Percentiles rank a stretch among this genome's conserved stretches.
These are phyloP conservation scores for Thunnus thynnus DNA, from an alignment of 2,113 vertebrate species.

Conservation along the genomic window DNA sequence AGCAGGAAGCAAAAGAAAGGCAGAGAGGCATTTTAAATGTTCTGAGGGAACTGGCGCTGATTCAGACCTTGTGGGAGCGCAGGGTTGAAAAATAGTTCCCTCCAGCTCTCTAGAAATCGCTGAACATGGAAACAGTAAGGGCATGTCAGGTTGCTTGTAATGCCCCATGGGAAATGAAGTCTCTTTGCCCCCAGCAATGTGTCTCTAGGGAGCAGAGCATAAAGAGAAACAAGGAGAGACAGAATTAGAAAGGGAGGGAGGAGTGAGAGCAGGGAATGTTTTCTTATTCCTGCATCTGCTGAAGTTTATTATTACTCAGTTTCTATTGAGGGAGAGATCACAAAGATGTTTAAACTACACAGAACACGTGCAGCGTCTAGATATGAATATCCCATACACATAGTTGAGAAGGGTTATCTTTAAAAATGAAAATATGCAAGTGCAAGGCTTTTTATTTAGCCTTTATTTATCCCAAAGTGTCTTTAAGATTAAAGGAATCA, in stretches of 20 bases:
- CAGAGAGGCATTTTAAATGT: slow-evolving; percentile 34
- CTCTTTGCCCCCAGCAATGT: slow-evolving; percentile 53
- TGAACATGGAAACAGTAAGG: slow-evolving; percentile 64
- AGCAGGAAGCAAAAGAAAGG: slow-evolving; percentile 13
- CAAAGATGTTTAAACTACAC: background rate
- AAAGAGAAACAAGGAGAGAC: slow-evolving; percentile 25
- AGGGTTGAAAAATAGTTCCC: slow-evolving; percentile 48
- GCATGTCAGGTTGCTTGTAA: slow-evolving; percentile 46
- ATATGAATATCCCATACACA: too few relatives aligned
- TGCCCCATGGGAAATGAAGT: slow-evolving; percentile 69
- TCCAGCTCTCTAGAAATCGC: slow-evolving; percentile 60
- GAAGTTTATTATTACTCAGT: slow-evolving; percentile 22
- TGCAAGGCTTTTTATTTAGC: too few relatives aligned
- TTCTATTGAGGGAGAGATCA: slow-evolving; percentile 6
- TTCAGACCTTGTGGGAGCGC: slow-evolving; percentile 67
- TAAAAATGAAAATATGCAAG: too few relatives aligned
- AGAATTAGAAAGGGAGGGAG: slow-evolving; percentile 5
- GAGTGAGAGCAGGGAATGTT: slow-evolving; percentile 2
- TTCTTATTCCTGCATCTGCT: slow-evolving; percentile 25
- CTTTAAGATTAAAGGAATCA: too few relatives aligned
- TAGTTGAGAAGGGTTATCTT: too few relatives aligned
- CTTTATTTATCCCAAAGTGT: too few relatives aligned
- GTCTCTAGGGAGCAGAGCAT: slow-evolving; percentile 25
- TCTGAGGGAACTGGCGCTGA: slow-evolving; percentile 60
- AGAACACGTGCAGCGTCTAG: background rate